These are phyloP conservation scores for Psittacara wagleri DNA, from an alignment of 2,113 vertebrate species.

Conservation along the genomic window DNA sequence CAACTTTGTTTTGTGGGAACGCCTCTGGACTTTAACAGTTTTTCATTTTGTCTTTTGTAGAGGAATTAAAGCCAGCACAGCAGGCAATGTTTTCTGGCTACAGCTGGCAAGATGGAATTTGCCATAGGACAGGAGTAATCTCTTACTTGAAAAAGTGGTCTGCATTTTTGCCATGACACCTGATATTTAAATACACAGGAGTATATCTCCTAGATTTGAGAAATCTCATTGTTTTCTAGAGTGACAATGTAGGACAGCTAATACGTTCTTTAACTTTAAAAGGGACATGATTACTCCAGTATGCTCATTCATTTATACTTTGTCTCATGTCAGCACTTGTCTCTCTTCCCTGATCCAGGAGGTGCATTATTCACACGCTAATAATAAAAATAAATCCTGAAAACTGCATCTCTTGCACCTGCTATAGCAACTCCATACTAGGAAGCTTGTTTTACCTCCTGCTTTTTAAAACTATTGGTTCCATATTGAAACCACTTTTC, in stretches of 20 bases:
- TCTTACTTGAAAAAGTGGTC: background rate
- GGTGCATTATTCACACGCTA: background rate
- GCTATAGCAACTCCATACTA: background rate
- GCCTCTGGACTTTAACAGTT: background rate
- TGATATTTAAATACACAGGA: background rate
- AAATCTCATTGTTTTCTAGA: background rate
- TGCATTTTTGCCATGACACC: background rate
- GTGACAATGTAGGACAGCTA: background rate
- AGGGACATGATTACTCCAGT: background rate
- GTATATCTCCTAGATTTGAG: background rate
- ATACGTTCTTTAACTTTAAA: background rate
- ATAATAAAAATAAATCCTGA: background rate
- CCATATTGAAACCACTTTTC: background rate
- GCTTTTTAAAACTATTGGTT: background rate
- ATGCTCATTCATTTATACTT: background rate
- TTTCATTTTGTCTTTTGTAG: slow-evolving; percentile 11
- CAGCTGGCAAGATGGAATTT: background rate
- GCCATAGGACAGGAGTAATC: background rate
- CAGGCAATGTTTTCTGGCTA: background rate
- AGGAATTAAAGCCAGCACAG: background rate
- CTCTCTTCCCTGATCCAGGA: background rate
- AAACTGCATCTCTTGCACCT: background rate
- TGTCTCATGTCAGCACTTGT: background rate
- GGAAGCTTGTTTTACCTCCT: background rate
- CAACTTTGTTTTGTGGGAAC: background rate